A percentile compares a stretch with the other conserved stretches of the same genome.
Conservation (phyloP, 2,888 invertebrate genomes). For the Limnephilus lunatus region DNA sequence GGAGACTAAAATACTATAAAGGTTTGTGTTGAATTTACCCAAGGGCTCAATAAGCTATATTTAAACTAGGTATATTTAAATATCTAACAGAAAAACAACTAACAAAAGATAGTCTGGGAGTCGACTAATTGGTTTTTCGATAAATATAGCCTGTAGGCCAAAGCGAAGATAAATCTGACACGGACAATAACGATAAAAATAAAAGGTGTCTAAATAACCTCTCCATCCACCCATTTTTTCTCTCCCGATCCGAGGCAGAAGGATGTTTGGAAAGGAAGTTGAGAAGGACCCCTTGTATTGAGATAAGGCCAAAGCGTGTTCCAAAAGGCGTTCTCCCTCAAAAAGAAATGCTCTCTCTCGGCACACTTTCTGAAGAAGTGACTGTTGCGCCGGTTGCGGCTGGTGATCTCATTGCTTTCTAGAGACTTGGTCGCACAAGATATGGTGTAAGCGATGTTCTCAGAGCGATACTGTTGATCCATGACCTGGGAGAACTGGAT, state of each 20-base stretch:
- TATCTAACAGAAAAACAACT: too few species aligned
- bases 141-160: background rate
- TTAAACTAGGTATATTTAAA: background rate
- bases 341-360: slow-evolving; percentile 75
- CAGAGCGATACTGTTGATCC: slow-evolving; percentile 47
- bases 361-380: slow-evolving; percentile 59
- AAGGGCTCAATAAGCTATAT: too few species aligned
- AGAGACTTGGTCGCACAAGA: background rate
- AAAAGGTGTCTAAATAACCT: slow-evolving; percentile 69
- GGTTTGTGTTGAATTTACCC: background rate
- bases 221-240: slow-evolving; percentile 72
- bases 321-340: slow-evolving; percentile 87
- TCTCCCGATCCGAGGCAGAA: slow-evolving; percentile 89
- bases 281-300: slow-evolving; percentile 81
- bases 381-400: background rate
- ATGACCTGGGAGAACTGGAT: slow-evolving; percentile 67
- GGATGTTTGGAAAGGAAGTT: slow-evolving; percentile 83
- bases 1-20: background rate
- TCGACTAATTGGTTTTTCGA: background rate
- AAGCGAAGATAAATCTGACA: background rate
- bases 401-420: background rate
- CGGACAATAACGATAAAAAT: background rate
- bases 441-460: slow-evolving; percentile 11
- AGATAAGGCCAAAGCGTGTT: slow-evolving; percentile 83
- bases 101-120: slow-evolving; percentile 17